phyloP scores from a whole-genome alignment of 1,140 invertebrate genomes.

The Cotesia glomerata region DNA sequence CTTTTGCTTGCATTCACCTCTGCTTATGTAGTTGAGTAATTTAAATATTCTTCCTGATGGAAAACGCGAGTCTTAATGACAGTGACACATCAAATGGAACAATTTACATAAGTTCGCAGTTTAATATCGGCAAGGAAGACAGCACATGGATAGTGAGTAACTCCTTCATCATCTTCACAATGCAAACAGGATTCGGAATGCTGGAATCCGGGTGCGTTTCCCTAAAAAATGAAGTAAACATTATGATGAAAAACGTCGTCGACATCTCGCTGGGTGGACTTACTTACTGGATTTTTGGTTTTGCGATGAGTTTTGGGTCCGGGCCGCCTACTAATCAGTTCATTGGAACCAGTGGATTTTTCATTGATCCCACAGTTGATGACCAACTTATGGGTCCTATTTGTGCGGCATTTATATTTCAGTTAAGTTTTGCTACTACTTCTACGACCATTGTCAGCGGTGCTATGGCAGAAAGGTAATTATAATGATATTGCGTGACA shows the following conservation, averaged over 20 bases:
- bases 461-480: conserved; percentile 86
- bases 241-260: conserved; percentile 97
- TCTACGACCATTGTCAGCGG: conserved; percentile 90
- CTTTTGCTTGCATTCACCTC: too few relatives aligned
- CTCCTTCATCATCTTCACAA: conserved; percentile 95
- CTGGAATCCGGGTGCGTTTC: conserved; percentile 91
- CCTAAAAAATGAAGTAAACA: conserved; percentile 93
- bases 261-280: conserved; percentile 91
- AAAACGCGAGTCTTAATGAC: background rate
- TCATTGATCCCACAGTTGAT: conserved; percentile 70
- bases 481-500: background rate
- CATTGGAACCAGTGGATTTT: conserved; percentile 73
- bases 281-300: conserved; percentile 95
- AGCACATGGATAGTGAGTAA: conserved; percentile 92
- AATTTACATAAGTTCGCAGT: conserved; percentile 48
- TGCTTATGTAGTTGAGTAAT: background rate
- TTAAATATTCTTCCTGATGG: background rate
- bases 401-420: conserved; percentile 85
- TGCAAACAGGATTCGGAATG: conserved; percentile 97
- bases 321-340: conserved; percentile 74
- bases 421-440: conserved; percentile 88
- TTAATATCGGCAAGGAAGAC: conserved; percentile 76
- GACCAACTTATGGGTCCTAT: conserved; percentile 78
- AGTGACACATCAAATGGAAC: conserved; percentile 10
- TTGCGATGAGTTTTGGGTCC: conserved; percentile 87